A percentile compares a stretch with the other conserved stretches of the same genome.
These are phyloP conservation scores for Aphrophora alni DNA, from an alignment of 2,888 invertebrate species.

Conservation along the genomic window DNA sequence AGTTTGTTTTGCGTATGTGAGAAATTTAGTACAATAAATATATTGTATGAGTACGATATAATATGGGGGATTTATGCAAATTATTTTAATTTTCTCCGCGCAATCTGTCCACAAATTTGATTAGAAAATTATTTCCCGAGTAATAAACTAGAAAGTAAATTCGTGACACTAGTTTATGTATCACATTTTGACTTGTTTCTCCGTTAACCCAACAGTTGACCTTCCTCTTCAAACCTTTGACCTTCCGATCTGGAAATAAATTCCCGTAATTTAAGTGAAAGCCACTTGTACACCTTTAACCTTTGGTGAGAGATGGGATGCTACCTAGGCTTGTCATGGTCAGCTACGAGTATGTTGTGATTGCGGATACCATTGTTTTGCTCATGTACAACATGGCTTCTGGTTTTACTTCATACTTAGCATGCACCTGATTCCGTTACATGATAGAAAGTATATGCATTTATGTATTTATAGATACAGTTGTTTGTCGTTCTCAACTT, in stretches of 20 bases:
- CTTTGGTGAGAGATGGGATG: not conserved
- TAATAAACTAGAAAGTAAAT: no score
- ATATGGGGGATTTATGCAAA: no score
- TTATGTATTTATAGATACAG: no score
- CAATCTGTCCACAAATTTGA: no score
- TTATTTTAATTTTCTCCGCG: no score
- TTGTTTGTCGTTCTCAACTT: no score
- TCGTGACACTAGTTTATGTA: not conserved
- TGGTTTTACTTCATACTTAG: not conserved
- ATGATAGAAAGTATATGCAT: no score
- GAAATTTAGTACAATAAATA: no score
- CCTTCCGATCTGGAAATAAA: not conserved
- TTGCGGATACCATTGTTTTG: not conserved
- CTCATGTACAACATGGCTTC: not conserved
- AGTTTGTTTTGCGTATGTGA: no score
- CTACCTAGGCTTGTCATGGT: not conserved
- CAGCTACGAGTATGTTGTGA: not conserved
- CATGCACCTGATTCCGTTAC: no score
- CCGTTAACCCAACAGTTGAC: not conserved
- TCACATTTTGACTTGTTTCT: not conserved
- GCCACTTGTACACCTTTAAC: not conserved
- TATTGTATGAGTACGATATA: no score
- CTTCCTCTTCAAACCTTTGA: not conserved
- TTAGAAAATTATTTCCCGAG: no score
- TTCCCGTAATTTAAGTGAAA: not conserved